Percentiles rank a stretch among this genome's conserved stretches.
Evolutionary conservation across 2,888 invertebrate genomes (phyloP).

Genomic region (Encarsia formosa): DNA sequence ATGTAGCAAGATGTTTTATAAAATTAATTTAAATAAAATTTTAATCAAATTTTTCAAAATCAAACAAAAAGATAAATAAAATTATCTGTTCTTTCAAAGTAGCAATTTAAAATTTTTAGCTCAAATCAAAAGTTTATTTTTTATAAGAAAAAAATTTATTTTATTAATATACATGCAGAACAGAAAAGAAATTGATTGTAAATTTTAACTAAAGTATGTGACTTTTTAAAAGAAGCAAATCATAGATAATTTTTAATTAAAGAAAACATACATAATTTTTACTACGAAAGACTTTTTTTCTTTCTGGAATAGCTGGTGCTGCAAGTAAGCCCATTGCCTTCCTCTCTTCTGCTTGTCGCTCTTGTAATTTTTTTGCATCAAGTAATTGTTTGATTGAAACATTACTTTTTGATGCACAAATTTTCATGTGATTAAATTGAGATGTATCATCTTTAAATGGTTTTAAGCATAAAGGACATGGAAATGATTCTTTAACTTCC

Average conservation of each 20-base stretch:
- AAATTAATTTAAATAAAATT: no score
- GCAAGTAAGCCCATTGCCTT: slow-evolving; percentile 48
- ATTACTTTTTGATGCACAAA: slow-evolving; percentile 48
- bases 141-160: no score
- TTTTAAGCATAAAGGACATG: slow-evolving; percentile 49
- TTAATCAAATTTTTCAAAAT: no score
- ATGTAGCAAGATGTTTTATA: no score
- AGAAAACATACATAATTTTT: slow-evolving; percentile 31
- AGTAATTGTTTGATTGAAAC: slow-evolving; percentile 45
- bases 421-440: slow-evolving; percentile 45
- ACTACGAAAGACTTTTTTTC: slow-evolving; percentile 27
- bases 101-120: no score
- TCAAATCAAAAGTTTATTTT: no score
- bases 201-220: no score
- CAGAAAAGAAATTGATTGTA: background rate
- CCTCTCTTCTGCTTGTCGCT: slow-evolving; percentile 49
- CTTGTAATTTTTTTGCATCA: slow-evolving; percentile 47
- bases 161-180: no score
- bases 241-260: no score
- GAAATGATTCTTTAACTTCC: slow-evolving; percentile 32
- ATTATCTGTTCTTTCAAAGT: no score
- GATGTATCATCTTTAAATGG: slow-evolving; percentile 34
- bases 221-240: no score
- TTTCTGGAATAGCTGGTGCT: slow-evolving; percentile 38
- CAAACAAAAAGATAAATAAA: no score